Percentiles rank a stretch among this genome's conserved stretches.
phyloP scores from a whole-genome alignment of 2,113 vertebrate genomes.

The Todiramphus chloris region DNA sequence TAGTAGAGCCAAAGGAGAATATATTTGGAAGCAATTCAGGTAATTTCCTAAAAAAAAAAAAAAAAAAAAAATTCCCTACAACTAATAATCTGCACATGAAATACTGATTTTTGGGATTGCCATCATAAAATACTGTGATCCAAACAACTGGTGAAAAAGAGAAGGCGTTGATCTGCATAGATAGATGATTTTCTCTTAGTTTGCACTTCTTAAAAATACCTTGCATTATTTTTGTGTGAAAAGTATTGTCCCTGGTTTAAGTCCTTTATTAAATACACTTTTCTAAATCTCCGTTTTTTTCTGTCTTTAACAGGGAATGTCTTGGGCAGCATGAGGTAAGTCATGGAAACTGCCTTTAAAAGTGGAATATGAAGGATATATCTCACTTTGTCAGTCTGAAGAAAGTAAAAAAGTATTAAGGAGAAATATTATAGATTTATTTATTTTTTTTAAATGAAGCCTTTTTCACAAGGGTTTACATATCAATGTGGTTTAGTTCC shows the following conservation, averaged over 20 bases:
- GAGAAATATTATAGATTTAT: not conserved
- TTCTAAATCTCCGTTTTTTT: constrained; percentile 33
- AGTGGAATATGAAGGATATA: not conserved
- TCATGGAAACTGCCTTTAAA: not conserved
- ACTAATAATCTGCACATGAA: not conserved
- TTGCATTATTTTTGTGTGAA: not conserved
- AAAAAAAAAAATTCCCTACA: not conserved
- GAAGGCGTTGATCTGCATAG: not conserved
- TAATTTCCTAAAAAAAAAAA: not conserved
- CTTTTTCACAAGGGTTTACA: not conserved
- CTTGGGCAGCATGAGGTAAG: constrained; percentile 82
- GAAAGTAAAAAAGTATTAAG: not conserved
- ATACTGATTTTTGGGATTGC: not conserved
- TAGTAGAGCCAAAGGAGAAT: not conserved
- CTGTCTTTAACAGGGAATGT: constrained; percentile 73
- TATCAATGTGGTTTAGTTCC: not conserved
- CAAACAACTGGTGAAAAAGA: not conserved
- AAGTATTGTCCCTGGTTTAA: not conserved
- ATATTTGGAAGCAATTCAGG: not conserved
- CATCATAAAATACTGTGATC: not conserved
- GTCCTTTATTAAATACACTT: not conserved
- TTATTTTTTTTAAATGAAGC: not conserved
- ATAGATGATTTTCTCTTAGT: not conserved
- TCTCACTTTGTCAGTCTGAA: not conserved
- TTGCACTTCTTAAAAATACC: not conserved